Evolutionary conservation across 2,797 vertebrate species (phyloP).

Genomic region (Oreortyx pictus): DNA sequence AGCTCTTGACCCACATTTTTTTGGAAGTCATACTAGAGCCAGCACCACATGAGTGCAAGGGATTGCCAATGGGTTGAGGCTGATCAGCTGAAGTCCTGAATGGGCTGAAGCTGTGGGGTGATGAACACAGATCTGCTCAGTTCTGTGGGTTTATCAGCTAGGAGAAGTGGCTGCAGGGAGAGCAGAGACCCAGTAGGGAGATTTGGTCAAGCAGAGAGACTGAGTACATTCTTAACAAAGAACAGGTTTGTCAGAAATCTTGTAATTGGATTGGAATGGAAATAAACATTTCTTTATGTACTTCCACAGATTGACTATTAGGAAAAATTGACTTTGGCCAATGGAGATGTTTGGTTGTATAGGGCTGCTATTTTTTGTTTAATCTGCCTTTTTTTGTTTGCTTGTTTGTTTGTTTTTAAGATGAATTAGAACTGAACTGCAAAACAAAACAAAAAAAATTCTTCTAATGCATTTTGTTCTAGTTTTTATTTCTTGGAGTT

Average conservation of each 20-base stretch:
- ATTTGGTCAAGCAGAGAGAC: not conserved
- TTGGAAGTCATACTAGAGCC: not conserved
- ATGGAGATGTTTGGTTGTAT: not conserved
- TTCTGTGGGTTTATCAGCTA: not conserved
- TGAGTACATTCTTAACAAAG: not conserved
- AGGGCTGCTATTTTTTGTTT: slow-evolving; percentile 11
- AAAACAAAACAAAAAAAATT: not conserved
- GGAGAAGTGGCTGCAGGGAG: not conserved
- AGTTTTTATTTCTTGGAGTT: slow-evolving; percentile 51
- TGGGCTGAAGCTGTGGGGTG: not conserved
- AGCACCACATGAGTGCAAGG: not conserved
- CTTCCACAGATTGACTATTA: not conserved
- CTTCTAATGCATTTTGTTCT: slow-evolving; percentile 1
- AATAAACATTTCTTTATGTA: not conserved
- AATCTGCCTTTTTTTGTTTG: not conserved
- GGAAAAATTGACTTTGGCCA: not conserved
- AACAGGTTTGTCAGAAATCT: not conserved
- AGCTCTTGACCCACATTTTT: not conserved
- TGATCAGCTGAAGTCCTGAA: not conserved
- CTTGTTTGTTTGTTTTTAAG: not conserved
- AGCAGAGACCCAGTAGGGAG: not conserved
- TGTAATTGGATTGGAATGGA: not conserved
- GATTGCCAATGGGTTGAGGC: not conserved
- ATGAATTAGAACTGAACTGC: slow-evolving; percentile 13
- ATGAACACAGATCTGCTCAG: not conserved